Conservation (phyloP, 2,797 vertebrate genomes). For the Sarcophilus harrisii region DNA sequence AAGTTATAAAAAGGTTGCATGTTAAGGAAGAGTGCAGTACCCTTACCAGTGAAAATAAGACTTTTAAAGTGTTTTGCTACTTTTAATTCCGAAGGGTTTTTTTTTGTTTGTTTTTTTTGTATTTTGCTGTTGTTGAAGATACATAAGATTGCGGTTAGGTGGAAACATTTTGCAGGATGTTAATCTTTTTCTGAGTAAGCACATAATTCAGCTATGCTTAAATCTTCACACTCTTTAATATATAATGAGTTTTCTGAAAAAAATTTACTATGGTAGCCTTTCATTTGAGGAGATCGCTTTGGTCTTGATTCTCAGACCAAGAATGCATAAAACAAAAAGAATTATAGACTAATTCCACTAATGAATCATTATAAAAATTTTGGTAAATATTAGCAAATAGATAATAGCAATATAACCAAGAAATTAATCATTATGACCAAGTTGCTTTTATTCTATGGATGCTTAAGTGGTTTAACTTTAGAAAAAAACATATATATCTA, state of each 20-base stretch:
- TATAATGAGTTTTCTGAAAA: not conserved
- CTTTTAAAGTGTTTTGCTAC: not conserved
- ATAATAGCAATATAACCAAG: not conserved
- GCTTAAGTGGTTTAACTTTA: not conserved
- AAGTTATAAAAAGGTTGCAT: not conserved
- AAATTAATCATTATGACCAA: not conserved
- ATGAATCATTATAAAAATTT: not conserved
- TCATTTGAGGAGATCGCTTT: not conserved
- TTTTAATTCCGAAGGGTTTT: not conserved
- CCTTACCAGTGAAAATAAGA: not conserved
- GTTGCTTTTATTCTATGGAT: not conserved
- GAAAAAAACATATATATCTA: not conserved
- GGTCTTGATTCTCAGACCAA: not conserved
- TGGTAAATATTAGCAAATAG: not conserved
- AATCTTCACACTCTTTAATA: not conserved
- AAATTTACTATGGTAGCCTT: not conserved
- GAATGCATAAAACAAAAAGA: not conserved
- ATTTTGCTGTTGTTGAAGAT: not conserved
- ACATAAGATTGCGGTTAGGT: not conserved
- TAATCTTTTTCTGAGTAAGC: not conserved
- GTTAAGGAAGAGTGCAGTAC: not conserved
- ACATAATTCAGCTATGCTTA: not conserved
- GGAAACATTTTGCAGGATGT: not conserved
- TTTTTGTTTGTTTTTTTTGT: not conserved
- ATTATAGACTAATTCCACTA: not conserved